These are phyloP conservation scores for Eupithecia vulgata DNA, from an alignment of 2,888 invertebrate species.

Conservation along the genomic window DNA sequence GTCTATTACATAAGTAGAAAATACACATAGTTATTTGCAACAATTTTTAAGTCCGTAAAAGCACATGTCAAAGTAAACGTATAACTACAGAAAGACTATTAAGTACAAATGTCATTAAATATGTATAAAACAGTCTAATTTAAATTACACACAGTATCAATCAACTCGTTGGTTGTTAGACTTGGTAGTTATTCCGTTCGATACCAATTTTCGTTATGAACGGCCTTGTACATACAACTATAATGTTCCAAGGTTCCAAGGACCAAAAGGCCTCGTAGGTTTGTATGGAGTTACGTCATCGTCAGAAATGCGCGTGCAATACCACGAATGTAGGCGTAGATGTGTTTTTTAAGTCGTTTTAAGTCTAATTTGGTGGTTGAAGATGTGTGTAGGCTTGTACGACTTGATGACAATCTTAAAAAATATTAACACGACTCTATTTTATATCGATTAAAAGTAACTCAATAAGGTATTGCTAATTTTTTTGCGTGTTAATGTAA, in stretches of 20 bases:
- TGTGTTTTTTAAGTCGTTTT: slow-evolving; percentile 18
- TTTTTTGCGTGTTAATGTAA: neutral
- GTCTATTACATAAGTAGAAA: neutral
- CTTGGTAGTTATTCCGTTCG: slow-evolving; percentile 14
- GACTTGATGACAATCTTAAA: neutral
- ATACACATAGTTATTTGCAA: neutral
- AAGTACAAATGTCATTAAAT: neutral
- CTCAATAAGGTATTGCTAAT: neutral
- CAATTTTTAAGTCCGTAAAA: neutral
- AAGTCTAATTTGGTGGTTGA: slow-evolving; percentile 8
- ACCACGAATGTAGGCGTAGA: slow-evolving; percentile 27
- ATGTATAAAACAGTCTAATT: slow-evolving; percentile 6
- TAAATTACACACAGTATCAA: slow-evolving; percentile 16
- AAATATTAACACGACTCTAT: neutral
- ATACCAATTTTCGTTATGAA: slow-evolving; percentile 23
- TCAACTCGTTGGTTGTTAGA: slow-evolving; percentile 4
- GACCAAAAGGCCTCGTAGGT: slow-evolving; percentile 34
- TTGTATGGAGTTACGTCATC: slow-evolving; percentile 28
- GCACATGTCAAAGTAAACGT: neutral
- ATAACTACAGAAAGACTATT: neutral
- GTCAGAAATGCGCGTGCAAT: slow-evolving; percentile 29
- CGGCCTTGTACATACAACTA: slow-evolving; percentile 27
- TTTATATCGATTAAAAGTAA: neutral
- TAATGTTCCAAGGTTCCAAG: slow-evolving; percentile 39
- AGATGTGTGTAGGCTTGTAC: slow-evolving; percentile 27